A percentile compares a stretch with the other conserved stretches of the same genome.
Evolutionary conservation across 2,797 vertebrate genomes (phyloP).

Genomic region (Rhinogobio ventralis): DNA sequence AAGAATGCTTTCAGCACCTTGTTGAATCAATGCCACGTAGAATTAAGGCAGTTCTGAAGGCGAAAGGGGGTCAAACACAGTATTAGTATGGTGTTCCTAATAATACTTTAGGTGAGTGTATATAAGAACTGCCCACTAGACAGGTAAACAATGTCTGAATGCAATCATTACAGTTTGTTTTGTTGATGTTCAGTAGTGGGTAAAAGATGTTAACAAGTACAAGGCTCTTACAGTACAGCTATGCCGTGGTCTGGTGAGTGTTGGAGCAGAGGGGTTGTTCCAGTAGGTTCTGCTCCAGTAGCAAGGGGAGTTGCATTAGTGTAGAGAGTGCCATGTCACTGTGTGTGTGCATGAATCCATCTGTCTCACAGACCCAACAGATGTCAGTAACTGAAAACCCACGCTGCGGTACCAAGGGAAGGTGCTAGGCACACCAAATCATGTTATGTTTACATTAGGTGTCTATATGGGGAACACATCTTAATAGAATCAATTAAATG

Average conservation of each 20-base stretch:
- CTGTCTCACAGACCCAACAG: slow-evolving; percentile 57
- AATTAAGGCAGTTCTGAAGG: too few species aligned
- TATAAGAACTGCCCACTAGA: too few species aligned
- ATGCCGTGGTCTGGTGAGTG: slow-evolving; percentile 2
- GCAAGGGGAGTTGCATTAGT: slow-evolving; percentile 17
- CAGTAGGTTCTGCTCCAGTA: slow-evolving; percentile 17
- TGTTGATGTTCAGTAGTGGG: not conserved
- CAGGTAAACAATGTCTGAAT: not conserved
- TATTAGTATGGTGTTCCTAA: too few species aligned
- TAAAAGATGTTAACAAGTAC: not conserved
- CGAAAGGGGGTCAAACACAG: too few species aligned
- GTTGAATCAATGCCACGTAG: too few species aligned
- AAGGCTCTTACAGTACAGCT: not conserved
- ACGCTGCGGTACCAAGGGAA: slow-evolving; percentile 22
- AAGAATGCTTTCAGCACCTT: too few species aligned
- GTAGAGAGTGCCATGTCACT: slow-evolving; percentile 14
- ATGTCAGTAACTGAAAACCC: slow-evolving; percentile 49
- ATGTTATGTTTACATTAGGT: slow-evolving; percentile 6
- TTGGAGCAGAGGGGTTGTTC: not conserved
- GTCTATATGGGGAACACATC: not conserved
- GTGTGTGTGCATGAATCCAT: slow-evolving; percentile 51
- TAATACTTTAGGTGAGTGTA: too few species aligned
- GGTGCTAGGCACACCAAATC: not conserved
- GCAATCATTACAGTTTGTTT: not conserved
- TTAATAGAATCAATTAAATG: slow-evolving; percentile 14